These are phyloP conservation scores for Heliconius cydno DNA, from an alignment of 2,888 invertebrate species.

Conservation along the genomic window DNA sequence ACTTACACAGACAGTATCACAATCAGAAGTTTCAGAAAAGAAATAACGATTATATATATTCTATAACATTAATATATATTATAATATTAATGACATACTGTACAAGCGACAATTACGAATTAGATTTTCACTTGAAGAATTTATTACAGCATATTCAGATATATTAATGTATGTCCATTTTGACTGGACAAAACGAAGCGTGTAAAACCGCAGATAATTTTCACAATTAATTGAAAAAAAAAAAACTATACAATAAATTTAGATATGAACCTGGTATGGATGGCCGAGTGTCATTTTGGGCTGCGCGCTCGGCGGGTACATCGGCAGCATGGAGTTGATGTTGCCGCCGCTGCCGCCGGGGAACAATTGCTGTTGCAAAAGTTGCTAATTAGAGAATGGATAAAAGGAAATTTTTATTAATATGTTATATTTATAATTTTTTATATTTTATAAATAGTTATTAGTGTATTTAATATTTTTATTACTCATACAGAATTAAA, in stretches of 20 bases:
- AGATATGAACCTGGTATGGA: slow-evolving; percentile 69
- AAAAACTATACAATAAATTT: background rate
- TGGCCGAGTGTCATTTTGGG: slow-evolving; percentile 77
- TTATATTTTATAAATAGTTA: too few relatives aligned
- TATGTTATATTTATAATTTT: background rate
- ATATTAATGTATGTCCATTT: background rate
- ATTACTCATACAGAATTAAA: too few relatives aligned
- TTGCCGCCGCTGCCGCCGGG: slow-evolving; percentile 65
- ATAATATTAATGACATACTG: too few relatives aligned
- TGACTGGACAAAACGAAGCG: background rate
- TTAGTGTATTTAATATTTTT: too few relatives aligned
- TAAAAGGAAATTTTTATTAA: background rate
- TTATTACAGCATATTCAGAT: background rate
- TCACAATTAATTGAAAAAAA: background rate
- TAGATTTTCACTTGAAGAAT: background rate
- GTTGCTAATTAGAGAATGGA: slow-evolving; percentile 17
- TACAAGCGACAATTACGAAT: background rate
- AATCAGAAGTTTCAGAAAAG: too few relatives aligned
- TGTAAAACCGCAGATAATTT: background rate
- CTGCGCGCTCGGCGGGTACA: slow-evolving; percentile 75
- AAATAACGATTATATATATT: too few relatives aligned
- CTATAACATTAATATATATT: too few relatives aligned
- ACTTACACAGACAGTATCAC: too few relatives aligned
- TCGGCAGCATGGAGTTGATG: slow-evolving; percentile 75
- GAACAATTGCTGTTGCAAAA: slow-evolving; percentile 59